Evolutionary conservation across 2,888 invertebrate species (phyloP), one percentile per base, ranked within the genome.

Genomic region (Girardia tigrina): DNA sequence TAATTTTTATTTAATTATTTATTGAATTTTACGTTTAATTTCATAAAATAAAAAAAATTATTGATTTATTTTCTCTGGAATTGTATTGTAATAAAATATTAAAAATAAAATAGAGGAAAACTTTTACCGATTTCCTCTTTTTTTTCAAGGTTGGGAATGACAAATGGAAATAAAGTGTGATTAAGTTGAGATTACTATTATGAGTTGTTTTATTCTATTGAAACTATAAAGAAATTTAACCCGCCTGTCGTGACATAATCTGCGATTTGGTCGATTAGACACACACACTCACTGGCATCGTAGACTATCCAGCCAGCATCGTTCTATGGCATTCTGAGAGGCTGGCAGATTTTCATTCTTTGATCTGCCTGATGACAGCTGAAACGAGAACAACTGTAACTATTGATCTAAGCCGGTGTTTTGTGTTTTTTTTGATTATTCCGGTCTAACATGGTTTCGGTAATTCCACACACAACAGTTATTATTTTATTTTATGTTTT

Each of bases 341-440:
- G 56, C 56, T 56, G 56, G 56, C 56, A 8, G 56, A 56, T 56
- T 56, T 56, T 56, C n/a, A 56, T 56, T 56, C 56, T 56, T 56
- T 56, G 56, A 56, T 56, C 56, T 56, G 36, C 20, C 56, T 56
- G 56, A 56, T 56, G 56, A 56, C 56, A 56, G 56, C 56, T 56
- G 56, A 56, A 56, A 56, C 23, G 56, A 56, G 56, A 56, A 56
- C 56, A 56, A 56, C 56, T 56, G 56, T 56, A 56, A 23, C 56
- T n/a, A 56, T 56, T 56, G 56, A 56, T 12, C 56, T 56, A 56
- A 56, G 56, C 56, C 56, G 56, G 56, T 56, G 56, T n/a, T 56
- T 4, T 56, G 8, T 36, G 4, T 56, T n/a, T 56, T 56, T n/a
- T 56, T 56, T n/a, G n/a, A 56, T 56, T 56, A 56, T 56, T 56